phyloP scores from a whole-genome alignment of 2,113 vertebrate genomes.

The Coturnix japonica region DNA sequence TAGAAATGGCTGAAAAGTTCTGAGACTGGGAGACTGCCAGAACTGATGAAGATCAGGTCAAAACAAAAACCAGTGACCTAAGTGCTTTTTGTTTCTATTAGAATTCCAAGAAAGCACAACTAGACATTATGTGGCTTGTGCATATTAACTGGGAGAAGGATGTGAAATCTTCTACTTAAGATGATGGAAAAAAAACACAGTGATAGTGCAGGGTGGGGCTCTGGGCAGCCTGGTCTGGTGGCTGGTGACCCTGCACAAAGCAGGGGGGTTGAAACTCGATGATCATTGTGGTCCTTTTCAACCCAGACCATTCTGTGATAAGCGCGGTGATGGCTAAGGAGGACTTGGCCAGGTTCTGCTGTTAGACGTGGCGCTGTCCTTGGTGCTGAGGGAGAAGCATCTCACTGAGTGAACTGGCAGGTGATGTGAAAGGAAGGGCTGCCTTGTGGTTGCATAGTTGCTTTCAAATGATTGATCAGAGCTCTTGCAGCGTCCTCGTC shows the following conservation, averaged over 20 bases:
- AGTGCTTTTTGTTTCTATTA: neutral
- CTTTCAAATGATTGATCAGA: neutral
- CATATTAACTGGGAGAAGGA: neutral
- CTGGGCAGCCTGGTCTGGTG: too few species aligned
- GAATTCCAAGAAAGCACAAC: neutral
- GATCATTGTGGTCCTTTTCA: too few species aligned
- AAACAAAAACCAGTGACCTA: neutral
- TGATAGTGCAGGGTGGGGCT: neutral
- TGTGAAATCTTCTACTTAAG: neutral
- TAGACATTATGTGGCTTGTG: neutral
- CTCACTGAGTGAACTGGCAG: neutral
- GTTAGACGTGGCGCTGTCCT: neutral
- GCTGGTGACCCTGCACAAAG: too few species aligned
- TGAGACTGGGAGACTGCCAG: neutral
- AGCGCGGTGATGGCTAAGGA: neutral
- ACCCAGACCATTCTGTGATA: neutral
- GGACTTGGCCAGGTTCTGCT: neutral
- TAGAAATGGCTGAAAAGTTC: neutral
- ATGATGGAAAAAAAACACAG: neutral
- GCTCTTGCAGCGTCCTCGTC: neutral
- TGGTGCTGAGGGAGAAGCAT: fast-evolving
- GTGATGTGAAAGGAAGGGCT: neutral
- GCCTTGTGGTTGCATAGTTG: neutral
- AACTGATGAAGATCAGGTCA: neutral
- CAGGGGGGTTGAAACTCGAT: too few species aligned